Percentiles rank a stretch among this genome's conserved stretches.
phyloP scores from a whole-genome alignment of 92 coral and sea anemone genomes.

The Umimayanthus chanpuru region DNA sequence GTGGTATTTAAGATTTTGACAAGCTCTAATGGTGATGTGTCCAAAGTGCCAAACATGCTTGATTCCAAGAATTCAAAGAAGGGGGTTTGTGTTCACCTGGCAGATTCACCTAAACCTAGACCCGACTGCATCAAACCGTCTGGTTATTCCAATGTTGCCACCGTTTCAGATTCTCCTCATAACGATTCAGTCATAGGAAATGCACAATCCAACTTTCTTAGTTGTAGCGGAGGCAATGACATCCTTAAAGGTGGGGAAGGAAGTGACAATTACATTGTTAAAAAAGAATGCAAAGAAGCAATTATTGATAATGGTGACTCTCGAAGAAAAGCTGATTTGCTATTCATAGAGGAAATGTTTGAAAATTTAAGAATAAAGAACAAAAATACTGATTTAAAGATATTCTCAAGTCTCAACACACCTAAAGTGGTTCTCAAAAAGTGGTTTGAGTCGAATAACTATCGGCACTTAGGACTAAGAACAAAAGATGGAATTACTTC shows the following conservation, averaged over 20 bases:
- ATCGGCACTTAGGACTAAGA: constrained; percentile 52
- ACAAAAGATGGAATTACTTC: constrained; percentile 53
- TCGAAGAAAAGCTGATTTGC: background rate
- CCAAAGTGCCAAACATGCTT: constrained; percentile 49
- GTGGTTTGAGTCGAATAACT: constrained; percentile 37
- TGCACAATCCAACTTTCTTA: constrained; percentile 53
- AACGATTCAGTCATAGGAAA: constrained; percentile 44
- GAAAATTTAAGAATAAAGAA: too few relatives aligned
- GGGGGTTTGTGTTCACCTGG: constrained; percentile 47
- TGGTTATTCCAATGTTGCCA: constrained; percentile 36
- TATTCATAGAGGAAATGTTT: background rate
- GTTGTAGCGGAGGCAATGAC: constrained; percentile 57
- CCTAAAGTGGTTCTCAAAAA: background rate
- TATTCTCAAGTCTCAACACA: background rate
- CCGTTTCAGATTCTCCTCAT: constrained; percentile 51
- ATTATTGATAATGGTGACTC: background rate
- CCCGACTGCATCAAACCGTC: background rate
- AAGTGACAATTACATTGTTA: constrained; percentile 60
- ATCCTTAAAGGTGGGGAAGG: constrained; percentile 49
- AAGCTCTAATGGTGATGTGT: background rate
- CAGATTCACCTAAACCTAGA: background rate
- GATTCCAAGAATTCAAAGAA: constrained; percentile 29
- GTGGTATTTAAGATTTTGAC: too few relatives aligned
- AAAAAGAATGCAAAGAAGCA: constrained; percentile 35
- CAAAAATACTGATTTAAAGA: background rate